Percentiles rank a stretch among this genome's conserved stretches.
Evolutionary conservation across 2,113 vertebrate species (phyloP).

Genomic region (Micronycteris hirsuta): DNA sequence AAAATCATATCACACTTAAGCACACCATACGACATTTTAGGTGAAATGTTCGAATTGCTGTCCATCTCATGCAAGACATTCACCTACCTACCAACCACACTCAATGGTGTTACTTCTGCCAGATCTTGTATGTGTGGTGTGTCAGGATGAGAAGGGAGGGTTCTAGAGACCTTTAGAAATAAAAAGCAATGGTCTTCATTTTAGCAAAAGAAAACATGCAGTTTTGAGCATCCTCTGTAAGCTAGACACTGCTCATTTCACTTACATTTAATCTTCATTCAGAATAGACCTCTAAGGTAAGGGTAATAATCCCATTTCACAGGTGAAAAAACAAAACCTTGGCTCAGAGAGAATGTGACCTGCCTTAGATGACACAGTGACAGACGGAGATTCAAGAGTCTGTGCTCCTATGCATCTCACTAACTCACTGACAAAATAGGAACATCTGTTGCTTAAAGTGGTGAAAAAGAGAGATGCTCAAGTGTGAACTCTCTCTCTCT

Average conservation of each 20-base stretch:
- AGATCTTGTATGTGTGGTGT: neutral
- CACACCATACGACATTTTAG: too few relatives aligned
- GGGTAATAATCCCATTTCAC: constrained; percentile 6
- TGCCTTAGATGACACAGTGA: neutral
- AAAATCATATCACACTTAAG: too few relatives aligned
- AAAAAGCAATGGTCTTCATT: constrained; percentile 12
- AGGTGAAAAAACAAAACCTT: neutral
- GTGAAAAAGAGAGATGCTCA: neutral
- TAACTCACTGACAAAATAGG: neutral
- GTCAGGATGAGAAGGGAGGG: neutral
- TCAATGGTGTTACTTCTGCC: too few relatives aligned
- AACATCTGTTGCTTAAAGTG: neutral
- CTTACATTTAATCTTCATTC: constrained; percentile 32
- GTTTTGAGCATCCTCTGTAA: neutral
- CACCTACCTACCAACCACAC: too few relatives aligned
- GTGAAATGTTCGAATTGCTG: too few relatives aligned
- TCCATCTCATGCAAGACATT: too few relatives aligned
- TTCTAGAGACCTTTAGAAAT: neutral
- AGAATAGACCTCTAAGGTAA: neutral
- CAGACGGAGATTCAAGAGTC: constrained; percentile 4
- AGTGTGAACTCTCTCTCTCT: neutral
- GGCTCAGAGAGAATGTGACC: neutral
- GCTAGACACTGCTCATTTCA: neutral
- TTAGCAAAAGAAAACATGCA: neutral
- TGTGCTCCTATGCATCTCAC: neutral